phyloP scores from a whole-genome alignment of 2,888 invertebrate species.

The Laspeyria flexula region DNA sequence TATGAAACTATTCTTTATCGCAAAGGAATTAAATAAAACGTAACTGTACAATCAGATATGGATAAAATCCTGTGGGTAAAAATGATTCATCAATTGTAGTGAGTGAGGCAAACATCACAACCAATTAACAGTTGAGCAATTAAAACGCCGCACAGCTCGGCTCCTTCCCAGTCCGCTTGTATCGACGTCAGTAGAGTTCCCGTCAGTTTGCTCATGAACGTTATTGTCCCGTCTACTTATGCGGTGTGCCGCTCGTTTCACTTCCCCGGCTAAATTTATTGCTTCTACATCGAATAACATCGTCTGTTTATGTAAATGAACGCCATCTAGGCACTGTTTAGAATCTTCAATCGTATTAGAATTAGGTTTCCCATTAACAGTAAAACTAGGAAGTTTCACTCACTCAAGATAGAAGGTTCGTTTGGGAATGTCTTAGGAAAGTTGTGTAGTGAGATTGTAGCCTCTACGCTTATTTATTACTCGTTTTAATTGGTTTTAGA shows the following conservation, averaged over 20 bases:
- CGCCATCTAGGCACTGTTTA: constrained; percentile 40
- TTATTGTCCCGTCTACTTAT: constrained; percentile 46
- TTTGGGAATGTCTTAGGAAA: constrained; percentile 38
- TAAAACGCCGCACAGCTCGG: too few species aligned
- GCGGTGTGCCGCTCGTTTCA: constrained; percentile 42
- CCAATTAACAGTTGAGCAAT: too few species aligned
- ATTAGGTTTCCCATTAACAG: constrained; percentile 46
- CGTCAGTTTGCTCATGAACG: constrained; percentile 35
- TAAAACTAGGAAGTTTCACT: constrained; percentile 35
- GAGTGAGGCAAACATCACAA: too few species aligned
- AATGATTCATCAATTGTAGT: too few species aligned
- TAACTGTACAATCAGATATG: too few species aligned
- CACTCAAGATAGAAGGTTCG: constrained; percentile 38
- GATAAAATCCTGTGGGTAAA: too few species aligned
- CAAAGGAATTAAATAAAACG: too few species aligned
- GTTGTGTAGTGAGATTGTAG: constrained; percentile 22
- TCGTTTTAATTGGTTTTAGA: constrained; percentile 29
- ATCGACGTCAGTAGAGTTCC: too few species aligned
- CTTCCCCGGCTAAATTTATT: constrained; percentile 45
- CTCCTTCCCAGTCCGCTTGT: too few species aligned
- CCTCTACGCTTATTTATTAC: constrained; percentile 22
- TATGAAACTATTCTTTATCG: too few species aligned
- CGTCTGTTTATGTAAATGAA: constrained; percentile 53
- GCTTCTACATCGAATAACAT: constrained; percentile 40
- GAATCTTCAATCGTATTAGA: constrained; percentile 41